Conservation (phyloP, 2,113 vertebrate species). For the Murina feae region DNA sequence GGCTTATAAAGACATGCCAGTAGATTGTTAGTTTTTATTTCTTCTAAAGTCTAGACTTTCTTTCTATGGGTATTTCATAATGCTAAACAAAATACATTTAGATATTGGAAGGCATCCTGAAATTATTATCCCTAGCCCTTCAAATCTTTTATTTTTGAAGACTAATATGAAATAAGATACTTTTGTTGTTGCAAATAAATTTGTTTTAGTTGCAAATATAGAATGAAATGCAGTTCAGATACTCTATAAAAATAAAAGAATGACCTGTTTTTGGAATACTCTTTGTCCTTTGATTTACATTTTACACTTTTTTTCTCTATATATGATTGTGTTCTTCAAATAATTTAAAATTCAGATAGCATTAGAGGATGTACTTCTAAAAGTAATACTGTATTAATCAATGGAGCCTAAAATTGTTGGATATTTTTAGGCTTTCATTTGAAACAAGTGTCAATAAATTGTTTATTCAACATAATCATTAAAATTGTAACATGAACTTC, state of each 20-base stretch:
- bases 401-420: slow-evolving; percentile 35
- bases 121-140: slow-evolving; percentile 37
- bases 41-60: slow-evolving; percentile 47
- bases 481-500: slow-evolving; percentile 55
- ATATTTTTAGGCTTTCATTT: slow-evolving; percentile 49
- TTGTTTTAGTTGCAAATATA: slow-evolving; percentile 44
- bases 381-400: slow-evolving; percentile 25
- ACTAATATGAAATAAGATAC: slow-evolving; percentile 43
- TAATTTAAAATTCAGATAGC: neutral
- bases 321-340: slow-evolving; percentile 23
- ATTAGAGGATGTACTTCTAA: neutral
- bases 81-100: slow-evolving; percentile 59
- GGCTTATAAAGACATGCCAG: slow-evolving; percentile 55
- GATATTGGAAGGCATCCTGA: slow-evolving; percentile 50
- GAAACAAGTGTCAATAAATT: slow-evolving; percentile 46
- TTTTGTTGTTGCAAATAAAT: slow-evolving; percentile 52
- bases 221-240: slow-evolving; percentile 28
- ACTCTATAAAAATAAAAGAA: slow-evolving; percentile 16
- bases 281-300: slow-evolving; percentile 27
- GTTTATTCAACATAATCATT: slow-evolving; percentile 59
- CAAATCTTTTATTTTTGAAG: slow-evolving; percentile 41
- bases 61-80: slow-evolving; percentile 45
- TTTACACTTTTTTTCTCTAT: neutral
- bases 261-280: neutral
- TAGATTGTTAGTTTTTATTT: neutral